A percentile compares a stretch with the other conserved stretches of the same genome.
Conservation (phyloP, 2,113 vertebrate genomes). For the Podiceps cristatus region DNA sequence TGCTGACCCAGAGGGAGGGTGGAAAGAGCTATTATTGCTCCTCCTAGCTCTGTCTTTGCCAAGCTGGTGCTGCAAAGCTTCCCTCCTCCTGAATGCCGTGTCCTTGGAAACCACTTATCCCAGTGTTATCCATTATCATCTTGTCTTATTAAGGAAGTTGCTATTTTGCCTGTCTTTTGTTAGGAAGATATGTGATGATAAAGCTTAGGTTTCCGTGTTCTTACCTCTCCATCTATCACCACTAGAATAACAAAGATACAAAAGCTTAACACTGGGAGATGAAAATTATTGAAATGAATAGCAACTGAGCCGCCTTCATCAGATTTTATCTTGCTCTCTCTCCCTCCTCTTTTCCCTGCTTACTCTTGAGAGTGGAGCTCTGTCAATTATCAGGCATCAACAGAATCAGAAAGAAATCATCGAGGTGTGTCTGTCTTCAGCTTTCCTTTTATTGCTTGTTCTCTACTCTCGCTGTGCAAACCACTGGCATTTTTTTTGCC, state of each 20-base stretch:
- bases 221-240: neutral
- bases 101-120: neutral
- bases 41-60: neutral
- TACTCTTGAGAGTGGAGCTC: neutral
- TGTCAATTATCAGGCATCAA: conserved; percentile 6
- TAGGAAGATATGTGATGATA: neutral
- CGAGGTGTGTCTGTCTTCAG: neutral
- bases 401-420: neutral
- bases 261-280: neutral
- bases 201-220: neutral
- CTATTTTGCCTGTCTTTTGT: neutral
- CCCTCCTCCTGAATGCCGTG: neutral
- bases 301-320: neutral
- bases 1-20: neutral
- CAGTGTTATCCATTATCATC: neutral
- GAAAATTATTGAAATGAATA: neutral
- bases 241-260: neutral
- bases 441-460: neutral
- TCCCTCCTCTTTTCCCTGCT: neutral
- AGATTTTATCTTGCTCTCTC: accelerated
- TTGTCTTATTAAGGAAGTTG: neutral
- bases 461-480: neutral
- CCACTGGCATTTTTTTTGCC: neutral
- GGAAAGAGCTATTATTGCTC: neutral
- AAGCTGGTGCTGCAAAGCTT: neutral